Base-by-base conservation (phyloP, 2,888 invertebrate species). In the Heliconius aoede region DNA sequence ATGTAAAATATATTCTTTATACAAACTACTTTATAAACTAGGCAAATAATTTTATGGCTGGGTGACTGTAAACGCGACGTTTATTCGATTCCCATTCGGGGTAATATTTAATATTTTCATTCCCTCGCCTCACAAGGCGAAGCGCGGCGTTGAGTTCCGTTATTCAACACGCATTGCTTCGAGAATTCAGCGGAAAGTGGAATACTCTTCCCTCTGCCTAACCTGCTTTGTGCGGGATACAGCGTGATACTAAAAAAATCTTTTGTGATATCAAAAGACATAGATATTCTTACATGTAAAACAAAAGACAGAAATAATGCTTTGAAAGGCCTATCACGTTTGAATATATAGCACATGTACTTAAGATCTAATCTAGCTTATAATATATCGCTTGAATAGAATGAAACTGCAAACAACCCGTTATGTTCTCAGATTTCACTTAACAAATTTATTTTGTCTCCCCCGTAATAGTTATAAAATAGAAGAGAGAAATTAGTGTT, bases 351-450 rank as follows among this genome's bases (percentile, higher is more conserved):
- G 81, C 80, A 80, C 79, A 77, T 80, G 78, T 83, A 88, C 86
- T 86, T 85, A 82, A 87, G 88, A 88, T 89, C 86, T 79, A 78
- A 80, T 82, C 86, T 86, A 84, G 86, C 84, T 84, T 83, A 83
- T 84, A 85, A 85, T 85, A 86, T 86, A 83, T 80, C 84, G 80
- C 82, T 83, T 83, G 88, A 89, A 88, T 87, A 89, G 87, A 90
- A 89, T 88, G 86, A 85, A 85, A 84, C 84, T 84, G 85, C 64
- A 21, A n/a, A 64, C 36, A 64, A 7, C 32, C 32, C n/a, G n/a
- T 13, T 36, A 64, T 13, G 36, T 1, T 32, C 32, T 32, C 36
- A 64, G n/a, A 64, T 64, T 64, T 36, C n/a, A n/a, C 36, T 36
- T 24, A 32, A 36, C 2, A 36, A 7, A 32, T 40, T 36, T 65